Evolutionary conservation across 2,888 invertebrate genomes (phyloP).

Genomic region (Arctia plantaginis): DNA sequence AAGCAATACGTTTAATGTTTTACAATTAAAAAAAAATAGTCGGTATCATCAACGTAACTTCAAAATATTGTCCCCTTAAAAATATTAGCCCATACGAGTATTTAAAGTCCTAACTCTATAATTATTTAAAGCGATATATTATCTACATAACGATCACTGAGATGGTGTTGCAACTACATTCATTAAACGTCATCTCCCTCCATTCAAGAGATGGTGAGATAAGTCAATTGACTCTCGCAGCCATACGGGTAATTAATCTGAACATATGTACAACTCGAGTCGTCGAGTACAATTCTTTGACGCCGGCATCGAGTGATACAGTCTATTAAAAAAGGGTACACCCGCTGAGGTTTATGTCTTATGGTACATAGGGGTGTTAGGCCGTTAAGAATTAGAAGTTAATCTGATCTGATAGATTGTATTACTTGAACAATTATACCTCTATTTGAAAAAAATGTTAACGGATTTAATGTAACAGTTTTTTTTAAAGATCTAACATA

Average conservation of each 20-base stretch:
- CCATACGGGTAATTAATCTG: slow-evolving; percentile 84
- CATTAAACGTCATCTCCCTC: slow-evolving; percentile 51
- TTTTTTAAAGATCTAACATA: background rate
- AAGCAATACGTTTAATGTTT: background rate
- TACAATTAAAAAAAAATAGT: background rate
- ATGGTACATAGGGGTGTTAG: slow-evolving; percentile 36
- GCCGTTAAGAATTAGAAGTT: slow-evolving; percentile 32
- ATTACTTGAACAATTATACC: slow-evolving; percentile 2
- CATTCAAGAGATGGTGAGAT: slow-evolving; percentile 70
- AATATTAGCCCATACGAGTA: too few relatives aligned
- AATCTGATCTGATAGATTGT: slow-evolving; percentile 23
- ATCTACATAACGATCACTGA: slow-evolving; percentile 44
- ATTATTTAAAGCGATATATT: slow-evolving; percentile 24
- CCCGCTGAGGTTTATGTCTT: slow-evolving; percentile 25
- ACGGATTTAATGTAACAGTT: background rate
- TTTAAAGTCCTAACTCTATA: background rate
- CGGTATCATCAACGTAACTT: background rate
- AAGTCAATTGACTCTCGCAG: slow-evolving; percentile 80
- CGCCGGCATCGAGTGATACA: slow-evolving; percentile 67
- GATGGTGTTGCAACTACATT: slow-evolving; percentile 59
- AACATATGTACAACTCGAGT: slow-evolving; percentile 35
- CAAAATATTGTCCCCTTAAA: too few relatives aligned
- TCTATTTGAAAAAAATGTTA: slow-evolving; percentile 2
- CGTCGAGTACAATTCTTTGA: slow-evolving; percentile 56
- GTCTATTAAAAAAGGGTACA: slow-evolving; percentile 41